Conservation (phyloP, 2,113 vertebrate genomes). For the Numenius arquata region DNA sequence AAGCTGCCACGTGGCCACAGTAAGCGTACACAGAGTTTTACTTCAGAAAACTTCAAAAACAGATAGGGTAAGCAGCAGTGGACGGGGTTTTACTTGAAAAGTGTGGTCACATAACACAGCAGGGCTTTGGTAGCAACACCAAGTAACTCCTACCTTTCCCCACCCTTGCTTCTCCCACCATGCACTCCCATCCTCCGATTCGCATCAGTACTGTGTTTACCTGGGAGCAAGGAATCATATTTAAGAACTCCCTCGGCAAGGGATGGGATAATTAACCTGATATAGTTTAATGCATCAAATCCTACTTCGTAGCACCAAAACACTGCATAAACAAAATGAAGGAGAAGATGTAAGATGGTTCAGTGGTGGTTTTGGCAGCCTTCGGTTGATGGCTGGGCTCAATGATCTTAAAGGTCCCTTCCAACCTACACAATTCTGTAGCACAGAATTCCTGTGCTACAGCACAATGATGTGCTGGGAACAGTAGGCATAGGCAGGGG, state of each 20-base stretch:
- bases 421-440: no score
- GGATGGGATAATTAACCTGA: neutral
- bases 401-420: no score
- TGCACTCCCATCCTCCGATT: neutral
- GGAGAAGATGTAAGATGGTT: neutral
- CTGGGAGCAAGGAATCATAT: neutral
- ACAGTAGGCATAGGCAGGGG: fast-evolving
- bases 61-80: neutral
- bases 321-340: neutral
- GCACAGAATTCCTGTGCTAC: no score
- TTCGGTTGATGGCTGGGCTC: no score
- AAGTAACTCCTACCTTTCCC: neutral
- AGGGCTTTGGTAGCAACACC: neutral
- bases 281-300: neutral
- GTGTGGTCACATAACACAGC: neutral
- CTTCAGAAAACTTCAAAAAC: neutral
- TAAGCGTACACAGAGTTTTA: neutral
- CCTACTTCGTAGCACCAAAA: neutral
- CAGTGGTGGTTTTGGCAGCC: no score
- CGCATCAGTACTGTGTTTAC: neutral
- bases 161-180: neutral
- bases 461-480: neutral
- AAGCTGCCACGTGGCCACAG: neutral
- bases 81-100: neutral
- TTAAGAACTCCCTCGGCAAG: neutral